phyloP scores from a whole-genome alignment of 2,888 invertebrate species.

The Lycophotia porphyrea region DNA sequence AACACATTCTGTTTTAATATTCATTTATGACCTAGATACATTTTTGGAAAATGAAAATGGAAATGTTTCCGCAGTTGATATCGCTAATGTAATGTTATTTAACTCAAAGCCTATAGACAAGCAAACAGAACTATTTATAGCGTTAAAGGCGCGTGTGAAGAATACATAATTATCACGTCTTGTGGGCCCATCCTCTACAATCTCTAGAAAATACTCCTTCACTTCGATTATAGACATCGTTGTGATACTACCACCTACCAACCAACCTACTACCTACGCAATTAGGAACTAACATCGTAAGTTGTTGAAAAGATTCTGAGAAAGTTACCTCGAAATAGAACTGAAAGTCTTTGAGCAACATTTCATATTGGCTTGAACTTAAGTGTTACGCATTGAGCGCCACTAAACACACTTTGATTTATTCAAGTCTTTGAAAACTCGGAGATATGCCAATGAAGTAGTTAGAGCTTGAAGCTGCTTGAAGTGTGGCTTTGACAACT shows the following conservation, averaged over 20 bases:
- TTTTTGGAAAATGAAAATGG: not conserved
- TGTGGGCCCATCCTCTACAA: not conserved
- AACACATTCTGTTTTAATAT: not conserved
- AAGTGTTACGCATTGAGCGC: not conserved
- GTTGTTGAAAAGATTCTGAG: slow-evolving; percentile 14
- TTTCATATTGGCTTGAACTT: not conserved
- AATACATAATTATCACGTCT: slow-evolving; percentile 1
- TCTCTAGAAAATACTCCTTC: not conserved
- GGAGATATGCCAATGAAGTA: not conserved
- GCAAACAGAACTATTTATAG: not conserved
- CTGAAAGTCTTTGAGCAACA: not conserved
- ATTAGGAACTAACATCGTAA: not conserved
- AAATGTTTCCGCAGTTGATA: not conserved
- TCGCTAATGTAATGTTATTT: not conserved
- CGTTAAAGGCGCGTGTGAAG: not conserved
- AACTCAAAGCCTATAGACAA: not conserved
- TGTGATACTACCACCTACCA: no score
- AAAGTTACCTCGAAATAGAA: slow-evolving; percentile 1
- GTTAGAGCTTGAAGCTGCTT: not conserved
- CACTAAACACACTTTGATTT: slow-evolving; percentile 9
- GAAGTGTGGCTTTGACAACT: not conserved
- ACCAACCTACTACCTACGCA: not conserved
- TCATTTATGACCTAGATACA: not conserved
- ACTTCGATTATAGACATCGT: not conserved
- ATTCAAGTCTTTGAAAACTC: slow-evolving; percentile 13